Base-by-base conservation (phyloP, 2,888 invertebrate species). In the Patella caerulea region DNA sequence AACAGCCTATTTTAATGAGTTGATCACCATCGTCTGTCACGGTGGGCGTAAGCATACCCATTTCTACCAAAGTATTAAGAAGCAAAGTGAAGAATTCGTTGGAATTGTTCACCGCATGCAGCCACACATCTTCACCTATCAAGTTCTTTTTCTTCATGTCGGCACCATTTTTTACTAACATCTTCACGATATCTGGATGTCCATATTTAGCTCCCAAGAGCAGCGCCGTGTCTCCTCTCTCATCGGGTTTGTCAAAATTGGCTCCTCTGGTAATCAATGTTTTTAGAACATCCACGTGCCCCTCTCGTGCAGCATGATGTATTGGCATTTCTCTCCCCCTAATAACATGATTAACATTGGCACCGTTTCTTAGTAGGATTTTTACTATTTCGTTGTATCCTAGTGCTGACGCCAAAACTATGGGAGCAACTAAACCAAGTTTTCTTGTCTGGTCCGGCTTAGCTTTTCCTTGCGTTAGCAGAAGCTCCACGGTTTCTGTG, bases 301-400 rank as follows among this genome's bases (percentile, higher is more conserved):
- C 92, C 82, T 91, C 88, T 65, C 87, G 84, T 2, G 91, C 90
- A 14, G 92, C 92, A 72, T 90, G 89, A 76, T 92, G 92, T 12
- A 92, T 86, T 4, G 91, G 89, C 52, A 88, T 88, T 78, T 88
- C 86, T 52, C 88, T 87, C n/a, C 89, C 88, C 5, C 88, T 84
- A 56, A 91, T 90, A 19, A 77, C 75, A 19, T 82, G 81, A 78
- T 90, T 88, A 3, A 86, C 85, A 72, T 90, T 83, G 7, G 89
- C 89, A 5, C 88, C 88, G 75, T 87, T 78, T 7, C 83, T 54
- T 4, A 86, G 73, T 3, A 87, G 29, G 71, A 74, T 65, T 17
- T 83, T 74, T 4, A 87, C 83, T 24, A 87, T 87, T 45, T 85
- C 82, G 29, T 79, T 77, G 77, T 87, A 86, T 4, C 90, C 91